Evolutionary conservation across 2,113 vertebrate species (phyloP), one percentile per base, ranked within the genome.

Genomic region (Diadophis punctatus): DNA sequence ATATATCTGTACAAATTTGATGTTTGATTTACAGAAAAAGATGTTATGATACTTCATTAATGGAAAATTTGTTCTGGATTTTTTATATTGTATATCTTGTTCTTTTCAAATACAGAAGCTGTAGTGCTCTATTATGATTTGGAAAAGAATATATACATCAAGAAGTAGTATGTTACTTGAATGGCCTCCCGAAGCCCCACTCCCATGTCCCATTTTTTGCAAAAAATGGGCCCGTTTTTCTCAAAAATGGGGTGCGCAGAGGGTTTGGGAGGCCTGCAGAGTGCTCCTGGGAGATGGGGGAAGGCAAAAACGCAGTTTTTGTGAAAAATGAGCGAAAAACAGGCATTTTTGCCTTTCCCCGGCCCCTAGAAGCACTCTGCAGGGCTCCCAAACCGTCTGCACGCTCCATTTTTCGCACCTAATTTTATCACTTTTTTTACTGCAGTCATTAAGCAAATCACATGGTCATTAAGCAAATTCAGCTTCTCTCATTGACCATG

Each of bases 11-110:
- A 30, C n/a, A 85, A 18, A 89, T 90, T 93, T 95, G 85, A 87
- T 93, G 34, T 91, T 86, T 74, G 68, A 55, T 93, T 92, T 95
- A 95, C 14, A 58, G 88, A 23, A 94, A 94, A 46, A 94, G 60
- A 93, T 92, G 68, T 89, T 86, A 93, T 51, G 10, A 27, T 39
- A 63, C 4, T 43, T 80, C 11, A 89, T 92, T 56, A 56, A 84
- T 92, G 89, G 46, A 95, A 23, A 18, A 91, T 85, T 92, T 46
- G 11, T 68, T 96, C 93, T 92, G 92, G 23, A 55, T n/a, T 89
- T 80, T 92, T 18, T 80, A 55, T 46, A 91, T 93, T 91, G 5
- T 63, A 25, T 92, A 58, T 93, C 34, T 90, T 49, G 34, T 90
- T 1, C 94, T 95, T 91, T 93, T 91, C 88, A 12, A 93, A 11